Evolutionary conservation across 2,888 invertebrate genomes (phyloP), one percentile per base, ranked within the genome.

Genomic region (Aspidapion aeneum): DNA sequence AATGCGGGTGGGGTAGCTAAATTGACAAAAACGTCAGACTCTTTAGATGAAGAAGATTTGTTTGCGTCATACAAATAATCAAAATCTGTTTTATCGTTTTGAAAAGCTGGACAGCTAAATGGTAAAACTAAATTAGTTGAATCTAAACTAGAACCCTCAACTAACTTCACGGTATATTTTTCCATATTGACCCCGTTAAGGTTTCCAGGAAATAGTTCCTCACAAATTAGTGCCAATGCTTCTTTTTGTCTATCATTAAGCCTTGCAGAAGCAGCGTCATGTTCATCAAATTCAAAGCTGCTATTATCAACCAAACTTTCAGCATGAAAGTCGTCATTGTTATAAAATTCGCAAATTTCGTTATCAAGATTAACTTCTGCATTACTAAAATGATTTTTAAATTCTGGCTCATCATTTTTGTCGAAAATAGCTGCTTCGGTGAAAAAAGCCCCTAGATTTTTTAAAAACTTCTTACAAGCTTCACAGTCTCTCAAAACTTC

Each of bases 61-160:
- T 67, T 63, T 63, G 68, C 70, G 55, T 70, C 70, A 58, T 68
- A 70, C 7, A 70, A 56, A 55, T 62, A 70, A 7, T 68, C 66
- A 57, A 67, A 70, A 9, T 66, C 65, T 48, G 70, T 50, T 22
- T 59, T 35, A 17, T 62, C 61, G 1, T 60, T 64, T 0, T 61
- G 52, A 18, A 69, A 55, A n/a, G 58, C 55, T 17, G 69, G 69
- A 56, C 70, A 69, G 50, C 71, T 71, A 19, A 59, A 21, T 17
- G 68, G 66, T 1, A 60, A 60, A 51, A 54, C 60, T 61, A 57
- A 59, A 55, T 7, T 35, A 35, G 3, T 35, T 7, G 35, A 35
- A 35, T 35, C 35, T n/a, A n/a, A n/a, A n/a, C n/a, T n/a, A n/a
- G n/a, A n/a, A n/a, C n/a, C n/a, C n/a, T n/a, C n/a, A n/a, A n/a